phyloP scores from a whole-genome alignment of 64 coral and sea anemone genomes.

The Catalaphyllia jardinei region DNA sequence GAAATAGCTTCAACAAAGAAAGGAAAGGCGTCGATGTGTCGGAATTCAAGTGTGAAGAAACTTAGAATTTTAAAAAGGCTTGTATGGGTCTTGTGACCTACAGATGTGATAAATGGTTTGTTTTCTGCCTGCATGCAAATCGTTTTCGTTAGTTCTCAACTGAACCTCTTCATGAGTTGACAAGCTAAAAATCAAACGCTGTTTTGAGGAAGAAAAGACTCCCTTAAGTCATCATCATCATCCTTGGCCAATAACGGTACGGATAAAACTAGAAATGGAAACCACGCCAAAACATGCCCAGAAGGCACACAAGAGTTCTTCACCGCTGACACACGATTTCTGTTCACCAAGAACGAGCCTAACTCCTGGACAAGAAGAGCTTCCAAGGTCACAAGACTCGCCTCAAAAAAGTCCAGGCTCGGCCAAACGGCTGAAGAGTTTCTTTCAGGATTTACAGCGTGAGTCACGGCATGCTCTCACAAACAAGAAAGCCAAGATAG shows the following conservation, averaged over 20 bases:
- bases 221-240: no score
- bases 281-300: background rate
- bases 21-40: background rate
- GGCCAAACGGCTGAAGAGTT: slow-evolving; percentile 37
- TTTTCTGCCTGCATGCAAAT: no score
- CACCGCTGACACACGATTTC: background rate
- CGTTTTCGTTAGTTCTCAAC: no score
- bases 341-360: slow-evolving; percentile 6
- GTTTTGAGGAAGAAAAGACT: background rate
- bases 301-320: background rate
- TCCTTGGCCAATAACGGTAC: no score
- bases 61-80: slow-evolving; percentile 5
- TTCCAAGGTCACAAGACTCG: background rate
- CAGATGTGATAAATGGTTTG: background rate
- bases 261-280: background rate
- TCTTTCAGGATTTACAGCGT: slow-evolving; percentile 67
- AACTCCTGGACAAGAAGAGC: background rate
- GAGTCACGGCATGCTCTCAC: slow-evolving; percentile 47
- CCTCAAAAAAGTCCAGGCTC: slow-evolving; percentile 33
- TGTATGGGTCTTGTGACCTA: background rate
- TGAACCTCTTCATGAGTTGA: background rate
- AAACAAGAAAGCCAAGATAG: slow-evolving; percentile 49
- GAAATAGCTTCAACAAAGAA: background rate
- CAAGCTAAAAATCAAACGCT: background rate
- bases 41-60: slow-evolving; percentile 12